Base-by-base conservation (phyloP, 1,140 invertebrate genomes). In the Diprion similis region DNA sequence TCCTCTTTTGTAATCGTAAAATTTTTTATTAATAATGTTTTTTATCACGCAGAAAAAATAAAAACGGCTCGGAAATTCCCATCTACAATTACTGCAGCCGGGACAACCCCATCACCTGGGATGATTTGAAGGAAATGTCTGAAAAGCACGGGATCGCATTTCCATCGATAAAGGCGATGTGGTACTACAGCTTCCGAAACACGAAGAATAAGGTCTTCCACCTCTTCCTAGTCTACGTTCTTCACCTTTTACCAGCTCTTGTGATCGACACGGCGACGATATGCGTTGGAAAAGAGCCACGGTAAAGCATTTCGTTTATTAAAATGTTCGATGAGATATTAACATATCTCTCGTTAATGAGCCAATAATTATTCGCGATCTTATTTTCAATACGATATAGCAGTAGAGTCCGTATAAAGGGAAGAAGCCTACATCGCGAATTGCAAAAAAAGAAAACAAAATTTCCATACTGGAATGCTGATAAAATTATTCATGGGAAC, bases 201-300 rank as follows among this genome's bases (percentile, higher is more conserved):
- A 90, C 86, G 71, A 89, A 87, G 66, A 79, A 86, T 76, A 88
- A 82, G 64, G 75, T 88, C 4, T 65, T 91, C 3, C 89, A 92
- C 76, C 77, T 87, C 13, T 86, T 89, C 67, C 89, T 84, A 72
- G 80, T 89, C 1, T 87, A 89, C 24, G 85, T 90, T 10, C 81
- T 93, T 10, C 94, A 95, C 77, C 83, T 92, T 47, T 71, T 94
- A 6, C 94, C 94, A 0, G 93, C 93, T 0, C 81, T 91, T n/a
- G 66, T 94, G 0, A 85, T 93, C n/a, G 94, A 95, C 76, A 85
- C 88, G 0, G 78, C 90, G 4, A 89, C 90, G 11, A 66, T 91
- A 1, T 90, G 92, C 74, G 77, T 91, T 17, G 92, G 93, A 45
- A 89, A 88, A 74, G 85, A 89, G 78, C 89, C 89, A 71, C 87